Evolutionary conservation across 64 coral and sea anemone genomes (phyloP), one percentile per base, ranked within the genome.

Genomic region (Stichodactyla helianthus): DNA sequence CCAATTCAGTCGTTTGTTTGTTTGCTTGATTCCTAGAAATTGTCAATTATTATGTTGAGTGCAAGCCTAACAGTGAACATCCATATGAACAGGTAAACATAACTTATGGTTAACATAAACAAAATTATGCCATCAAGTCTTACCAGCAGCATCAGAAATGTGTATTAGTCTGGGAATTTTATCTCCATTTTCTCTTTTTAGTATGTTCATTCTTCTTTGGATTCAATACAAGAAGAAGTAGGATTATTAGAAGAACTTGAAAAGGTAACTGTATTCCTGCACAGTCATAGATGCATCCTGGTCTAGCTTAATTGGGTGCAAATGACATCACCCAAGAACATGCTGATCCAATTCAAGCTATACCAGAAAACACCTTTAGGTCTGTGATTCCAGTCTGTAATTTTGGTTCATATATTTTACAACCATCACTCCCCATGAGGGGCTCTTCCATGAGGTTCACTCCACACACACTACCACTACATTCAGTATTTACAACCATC

Each of bases 31-130:
- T 6, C 18, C 62, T 54, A 81, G 78, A 51, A 20, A 22, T 81
- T 52, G 78, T 81, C 10, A 53, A 81, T 54, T 81, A 81, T 52
- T 81, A 81, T 54, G 50, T 81, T 54, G 78, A 81, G 5, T 81
- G 78, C 78, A 81, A 81, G 10, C 78, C 78, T 9, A 22, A 54
- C 14, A 81, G 51, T 13, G 14, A 52, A 16, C 78, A 81, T 81
- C 78, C 78, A 52, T 81, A 52, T 81, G 78, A 81, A 51, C 16
- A 81, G 78, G 78, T 81, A 81, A 44, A 44, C 35, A 44, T 44
- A 44, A 44, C 35, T 0, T 44, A 44, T 44, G 35, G 35, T 44
- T 3, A 44, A 44, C 35, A 44, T 44, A 44, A 44, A 44, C 35
- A 44, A 44, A 44, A 44, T 44, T 44, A 44, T 44, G 35, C 35